phyloP scores from a whole-genome alignment of 2,888 invertebrate genomes.

The Hyppa rectilinea region DNA sequence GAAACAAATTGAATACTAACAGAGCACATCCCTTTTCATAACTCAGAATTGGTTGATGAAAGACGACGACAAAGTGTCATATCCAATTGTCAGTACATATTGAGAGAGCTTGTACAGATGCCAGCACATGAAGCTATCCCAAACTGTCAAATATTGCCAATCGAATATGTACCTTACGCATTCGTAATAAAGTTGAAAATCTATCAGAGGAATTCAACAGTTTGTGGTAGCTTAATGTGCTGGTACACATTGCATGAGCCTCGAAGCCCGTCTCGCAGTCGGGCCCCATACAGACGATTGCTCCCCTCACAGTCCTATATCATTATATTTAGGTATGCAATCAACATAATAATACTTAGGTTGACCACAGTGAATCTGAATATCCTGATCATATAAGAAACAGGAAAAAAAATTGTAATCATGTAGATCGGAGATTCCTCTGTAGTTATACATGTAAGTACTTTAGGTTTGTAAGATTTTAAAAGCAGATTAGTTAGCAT shows the following conservation, averaged over 20 bases:
- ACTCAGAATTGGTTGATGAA: slow-evolving; percentile 36
- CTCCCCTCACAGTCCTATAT: neutral
- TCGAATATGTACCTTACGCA: too few relatives aligned
- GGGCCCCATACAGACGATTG: neutral
- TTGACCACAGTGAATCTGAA: neutral
- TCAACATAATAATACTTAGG: slow-evolving; percentile 15
- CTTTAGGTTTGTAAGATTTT: slow-evolving; percentile 15
- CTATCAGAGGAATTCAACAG: too few relatives aligned
- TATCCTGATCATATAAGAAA: slow-evolving; percentile 30
- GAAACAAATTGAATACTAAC: slow-evolving; percentile 5
- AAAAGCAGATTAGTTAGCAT: slow-evolving; percentile 16
- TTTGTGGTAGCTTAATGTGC: too few relatives aligned
- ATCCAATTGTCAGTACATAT: slow-evolving; percentile 36
- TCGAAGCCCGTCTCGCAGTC: neutral
- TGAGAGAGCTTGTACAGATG: too few relatives aligned
- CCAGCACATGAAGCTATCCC: too few relatives aligned
- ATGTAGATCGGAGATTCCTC: slow-evolving; percentile 21
- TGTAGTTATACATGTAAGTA: slow-evolving; percentile 8
- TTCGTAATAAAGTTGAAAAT: too few relatives aligned
- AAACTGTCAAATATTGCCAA: too few relatives aligned
- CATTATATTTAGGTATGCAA: slow-evolving; percentile 16
- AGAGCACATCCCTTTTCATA: slow-evolving; percentile 26
- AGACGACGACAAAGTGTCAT: slow-evolving; percentile 3
- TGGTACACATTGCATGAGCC: slow-evolving; percentile 1
- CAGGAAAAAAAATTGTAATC: slow-evolving; percentile 38